A percentile compares a stretch with the other conserved stretches of the same genome.
phyloP scores from a whole-genome alignment of 2,888 invertebrate species.

The Pandemis heparana region DNA sequence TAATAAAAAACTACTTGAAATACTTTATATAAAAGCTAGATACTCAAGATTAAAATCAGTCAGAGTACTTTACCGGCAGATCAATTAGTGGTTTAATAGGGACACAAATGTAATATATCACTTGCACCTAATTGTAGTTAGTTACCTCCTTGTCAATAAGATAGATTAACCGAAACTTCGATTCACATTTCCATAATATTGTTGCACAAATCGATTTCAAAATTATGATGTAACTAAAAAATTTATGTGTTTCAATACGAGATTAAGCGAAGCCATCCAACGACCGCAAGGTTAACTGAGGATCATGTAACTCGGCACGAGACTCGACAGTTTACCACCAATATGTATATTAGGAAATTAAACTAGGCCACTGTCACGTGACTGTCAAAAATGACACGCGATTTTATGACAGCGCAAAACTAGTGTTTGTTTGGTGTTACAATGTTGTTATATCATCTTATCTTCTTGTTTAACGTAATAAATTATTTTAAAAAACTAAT shows the following conservation, averaged over 20 bases:
- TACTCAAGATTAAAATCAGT: background rate
- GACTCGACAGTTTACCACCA: slow-evolving; percentile 20
- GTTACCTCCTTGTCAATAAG: background rate
- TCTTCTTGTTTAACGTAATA: background rate
- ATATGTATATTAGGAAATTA: slow-evolving; percentile 35
- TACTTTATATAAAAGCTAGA: background rate
- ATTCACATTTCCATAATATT: background rate
- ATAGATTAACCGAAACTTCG: background rate
- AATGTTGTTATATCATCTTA: slow-evolving; percentile 8
- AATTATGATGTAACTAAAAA: slow-evolving; percentile 20
- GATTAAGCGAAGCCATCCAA: slow-evolving; percentile 20
- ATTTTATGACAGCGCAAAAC: slow-evolving; percentile 25
- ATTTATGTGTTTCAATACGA: slow-evolving; percentile 24
- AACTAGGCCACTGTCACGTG: slow-evolving; percentile 37
- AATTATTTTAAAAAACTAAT: too few relatives aligned
- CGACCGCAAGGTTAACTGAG: slow-evolving; percentile 23
- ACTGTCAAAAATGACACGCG: slow-evolving; percentile 37
- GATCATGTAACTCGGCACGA: slow-evolving; percentile 23
- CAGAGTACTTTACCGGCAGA: background rate
- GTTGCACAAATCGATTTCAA: background rate
- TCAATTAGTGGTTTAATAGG: background rate
- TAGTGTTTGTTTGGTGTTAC: background rate
- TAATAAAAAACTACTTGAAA: too few relatives aligned
- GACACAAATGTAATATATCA: background rate
- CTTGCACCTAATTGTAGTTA: background rate